Base-by-base conservation (phyloP, 2,113 vertebrate genomes). In the Leptocoma aspasia region DNA sequence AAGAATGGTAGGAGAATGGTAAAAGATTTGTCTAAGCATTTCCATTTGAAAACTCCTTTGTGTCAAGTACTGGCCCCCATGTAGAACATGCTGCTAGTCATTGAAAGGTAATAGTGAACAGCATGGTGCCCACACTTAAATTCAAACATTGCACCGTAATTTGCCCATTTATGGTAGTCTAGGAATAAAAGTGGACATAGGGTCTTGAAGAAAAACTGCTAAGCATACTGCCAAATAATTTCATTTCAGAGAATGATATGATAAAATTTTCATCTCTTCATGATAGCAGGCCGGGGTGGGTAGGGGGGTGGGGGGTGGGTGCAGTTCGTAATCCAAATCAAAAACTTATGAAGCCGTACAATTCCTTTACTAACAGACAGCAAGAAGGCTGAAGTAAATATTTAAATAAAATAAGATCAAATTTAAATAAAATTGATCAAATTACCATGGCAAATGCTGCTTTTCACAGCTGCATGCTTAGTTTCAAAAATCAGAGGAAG, bases 201-300 rank as follows among this genome's bases (percentile, higher is more conserved):
- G 12, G 23, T 69, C 63, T 68, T 33, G 2, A 89, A 76, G 39
- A 60, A 83, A 91, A 91, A 35, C 15, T 75, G 19, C 24, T 35
- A 31, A 14, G 22, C 30, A 1, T 15, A 65, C 27, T 47, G 42
- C 13, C 33, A 75, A 63, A 39, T n/a, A 76, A 71, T 72, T 56
- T 86, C 1, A 47, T 68, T 90, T 63, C 44, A 56, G 53, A 64
- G 35, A 82, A 85, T 13, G 5, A 3, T 23, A 49, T 4, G 10
- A 85, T 16, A 68, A 76, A 61, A 69, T 11, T 1, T 0, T n/a
- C 22, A 17, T 12, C 19, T 71, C 56, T 45, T 50, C 6, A 63
- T 11, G 31, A 61, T 22, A 59, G 49, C 0, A 8, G 4, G 15
- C 0, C 0, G 7, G 44, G 6, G 2, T 1, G 21, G 37, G 14